Evolutionary conservation across 2,113 vertebrate species (phyloP).

Genomic region (Anarrhichthys ocellatus): DNA sequence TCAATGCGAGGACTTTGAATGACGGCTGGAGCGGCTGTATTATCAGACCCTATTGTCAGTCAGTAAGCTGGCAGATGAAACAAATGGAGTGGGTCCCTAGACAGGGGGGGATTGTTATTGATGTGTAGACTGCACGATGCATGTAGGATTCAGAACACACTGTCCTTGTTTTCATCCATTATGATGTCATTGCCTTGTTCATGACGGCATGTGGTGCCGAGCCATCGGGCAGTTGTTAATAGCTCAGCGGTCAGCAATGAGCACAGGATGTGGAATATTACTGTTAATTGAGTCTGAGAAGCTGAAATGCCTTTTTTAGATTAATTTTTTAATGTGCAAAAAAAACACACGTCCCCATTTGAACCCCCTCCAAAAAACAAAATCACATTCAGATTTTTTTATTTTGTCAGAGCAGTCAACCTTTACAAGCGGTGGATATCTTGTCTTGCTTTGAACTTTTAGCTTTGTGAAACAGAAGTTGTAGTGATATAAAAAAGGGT

Average conservation of each 20-base stretch:
- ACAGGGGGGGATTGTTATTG: constrained; percentile 16
- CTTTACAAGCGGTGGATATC: not conserved
- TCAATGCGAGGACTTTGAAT: constrained; percentile 43
- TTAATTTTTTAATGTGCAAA: not conserved
- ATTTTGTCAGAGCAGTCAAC: too few species aligned
- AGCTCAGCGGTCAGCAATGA: constrained; percentile 16
- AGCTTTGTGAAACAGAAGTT: not conserved
- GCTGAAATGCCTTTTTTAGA: not conserved
- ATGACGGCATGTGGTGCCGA: constrained; percentile 26
- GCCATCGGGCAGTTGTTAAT: constrained; percentile 22
- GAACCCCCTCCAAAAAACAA: not conserved
- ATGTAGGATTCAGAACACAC: constrained; percentile 39
- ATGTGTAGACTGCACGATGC: constrained; percentile 49
- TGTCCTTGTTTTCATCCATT: constrained; percentile 45
- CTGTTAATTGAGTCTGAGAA: not conserved
- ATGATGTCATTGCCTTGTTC: constrained; percentile 50
- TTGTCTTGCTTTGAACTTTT: not conserved
- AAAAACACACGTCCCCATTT: not conserved
- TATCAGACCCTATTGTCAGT: constrained; percentile 43
- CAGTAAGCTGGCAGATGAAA: constrained; percentile 47
- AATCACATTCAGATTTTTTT: not conserved
- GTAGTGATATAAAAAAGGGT: not conserved
- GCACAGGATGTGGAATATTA: constrained; percentile 2
- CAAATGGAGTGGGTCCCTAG: constrained; percentile 23
- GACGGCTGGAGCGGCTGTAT: constrained; percentile 36